Evolutionary conservation across 92 coral and sea anemone genomes (phyloP).

Genomic region (Bergia puertoricense): DNA sequence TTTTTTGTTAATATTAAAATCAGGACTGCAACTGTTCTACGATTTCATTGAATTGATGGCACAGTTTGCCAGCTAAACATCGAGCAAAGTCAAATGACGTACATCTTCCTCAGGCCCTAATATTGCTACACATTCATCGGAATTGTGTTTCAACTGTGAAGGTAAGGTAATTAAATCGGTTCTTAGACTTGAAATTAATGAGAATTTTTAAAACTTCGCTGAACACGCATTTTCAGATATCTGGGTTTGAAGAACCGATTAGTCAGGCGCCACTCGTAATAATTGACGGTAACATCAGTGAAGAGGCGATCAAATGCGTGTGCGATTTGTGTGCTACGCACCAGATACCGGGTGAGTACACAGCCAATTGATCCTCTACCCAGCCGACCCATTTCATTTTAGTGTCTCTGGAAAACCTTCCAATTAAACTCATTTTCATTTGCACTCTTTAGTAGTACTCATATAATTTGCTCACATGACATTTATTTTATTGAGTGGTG

Average conservation of each 20-base stretch:
- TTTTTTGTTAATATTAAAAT: too few species aligned
- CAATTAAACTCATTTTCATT: too few species aligned
- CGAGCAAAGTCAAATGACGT: too few species aligned
- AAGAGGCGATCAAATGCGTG: constrained; percentile 69
- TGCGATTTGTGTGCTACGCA: constrained; percentile 71
- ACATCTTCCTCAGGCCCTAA: too few species aligned
- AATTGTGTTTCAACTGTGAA: not conserved
- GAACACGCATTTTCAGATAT: constrained; percentile 57
- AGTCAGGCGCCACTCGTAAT: constrained; percentile 85
- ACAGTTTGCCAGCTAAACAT: too few species aligned
- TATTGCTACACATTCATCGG: not conserved
- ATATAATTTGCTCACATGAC: too few species aligned
- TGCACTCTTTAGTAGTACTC: too few species aligned
- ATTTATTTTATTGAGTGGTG: too few species aligned
- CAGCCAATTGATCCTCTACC: not conserved
- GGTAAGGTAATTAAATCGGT: not conserved
- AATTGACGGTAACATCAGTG: constrained; percentile 74
- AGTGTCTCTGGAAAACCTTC: too few species aligned
- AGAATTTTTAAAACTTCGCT: too few species aligned
- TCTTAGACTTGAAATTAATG: not conserved
- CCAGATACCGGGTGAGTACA: constrained; percentile 77
- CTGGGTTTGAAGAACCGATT: constrained; percentile 90
- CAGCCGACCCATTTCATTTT: not conserved
- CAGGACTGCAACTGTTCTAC: too few species aligned
- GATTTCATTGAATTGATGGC: too few species aligned